A percentile compares a stretch with the other conserved stretches of the same genome.
Evolutionary conservation across 2,113 vertebrate genomes (phyloP).

Genomic region (Phylloscopus trochilus): DNA sequence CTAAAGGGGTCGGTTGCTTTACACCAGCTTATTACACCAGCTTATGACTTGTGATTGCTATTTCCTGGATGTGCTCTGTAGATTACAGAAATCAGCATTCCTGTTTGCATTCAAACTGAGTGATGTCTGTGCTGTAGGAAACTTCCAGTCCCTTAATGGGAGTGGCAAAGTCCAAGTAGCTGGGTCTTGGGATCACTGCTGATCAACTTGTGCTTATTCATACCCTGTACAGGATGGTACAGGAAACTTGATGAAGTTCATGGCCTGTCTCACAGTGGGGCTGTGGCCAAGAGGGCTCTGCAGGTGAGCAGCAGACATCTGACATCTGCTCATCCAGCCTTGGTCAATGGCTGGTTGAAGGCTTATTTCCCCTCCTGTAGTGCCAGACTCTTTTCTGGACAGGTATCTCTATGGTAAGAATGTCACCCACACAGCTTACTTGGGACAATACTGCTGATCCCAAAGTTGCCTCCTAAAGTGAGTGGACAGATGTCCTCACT

Average conservation of each 20-base stretch:
- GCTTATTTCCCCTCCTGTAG: background rate
- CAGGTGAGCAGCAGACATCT: background rate
- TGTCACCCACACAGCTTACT: background rate
- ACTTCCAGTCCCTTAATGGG: background rate
- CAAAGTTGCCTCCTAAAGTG: background rate
- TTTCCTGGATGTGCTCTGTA: background rate
- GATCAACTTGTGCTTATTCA: background rate
- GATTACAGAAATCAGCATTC: background rate
- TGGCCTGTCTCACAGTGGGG: background rate
- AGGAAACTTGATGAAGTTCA: rapidly evolving
- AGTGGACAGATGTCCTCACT: background rate
- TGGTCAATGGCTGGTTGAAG: background rate
- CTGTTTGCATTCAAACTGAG: background rate
- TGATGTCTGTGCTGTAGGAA: background rate
- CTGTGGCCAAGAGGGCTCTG: background rate
- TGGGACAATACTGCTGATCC: background rate
- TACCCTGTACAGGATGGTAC: background rate
- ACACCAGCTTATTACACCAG: background rate
- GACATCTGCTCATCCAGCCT: background rate
- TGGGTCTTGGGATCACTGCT: background rate
- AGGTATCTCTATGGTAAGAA: background rate
- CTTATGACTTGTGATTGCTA: background rate
- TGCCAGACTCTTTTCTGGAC: background rate
- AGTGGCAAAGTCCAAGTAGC: background rate
- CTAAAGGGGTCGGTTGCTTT: slow-evolving; percentile 41